Conservation (phyloP, 2,888 invertebrate genomes). For the Drosophila suboccidentalis region DNA sequence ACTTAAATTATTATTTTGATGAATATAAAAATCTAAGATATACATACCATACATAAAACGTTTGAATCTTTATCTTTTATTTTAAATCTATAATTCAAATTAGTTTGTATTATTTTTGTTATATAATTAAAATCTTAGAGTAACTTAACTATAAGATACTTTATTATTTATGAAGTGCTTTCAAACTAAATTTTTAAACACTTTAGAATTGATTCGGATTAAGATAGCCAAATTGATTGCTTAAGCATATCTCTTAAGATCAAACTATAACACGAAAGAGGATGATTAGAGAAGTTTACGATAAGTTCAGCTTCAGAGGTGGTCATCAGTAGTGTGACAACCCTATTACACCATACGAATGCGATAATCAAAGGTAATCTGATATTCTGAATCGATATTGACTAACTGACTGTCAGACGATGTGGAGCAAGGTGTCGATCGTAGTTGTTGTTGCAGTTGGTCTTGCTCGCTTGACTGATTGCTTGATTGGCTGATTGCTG, state of each 20-base stretch:
- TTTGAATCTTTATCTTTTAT: too few relatives aligned
- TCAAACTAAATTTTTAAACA: not conserved
- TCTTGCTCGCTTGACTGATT: slow-evolving; percentile 30
- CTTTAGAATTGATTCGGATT: not conserved
- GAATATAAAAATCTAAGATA: too few relatives aligned
- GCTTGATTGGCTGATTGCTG: slow-evolving; percentile 6
- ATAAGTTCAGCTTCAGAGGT: not conserved
- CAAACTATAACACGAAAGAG: not conserved
- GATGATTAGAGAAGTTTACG: not conserved
- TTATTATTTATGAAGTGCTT: not conserved
- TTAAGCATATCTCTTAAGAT: not conserved
- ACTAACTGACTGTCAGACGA: slow-evolving; percentile 15
- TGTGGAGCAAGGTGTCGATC: slow-evolving; percentile 35
- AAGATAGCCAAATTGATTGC: not conserved
- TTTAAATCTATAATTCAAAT: too few relatives aligned
- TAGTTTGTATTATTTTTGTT: too few relatives aligned
- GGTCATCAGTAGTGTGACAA: slow-evolving; percentile 26
- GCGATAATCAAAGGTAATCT: slow-evolving; percentile 54
- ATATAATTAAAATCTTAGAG: too few relatives aligned
- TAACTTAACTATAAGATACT: too few relatives aligned
- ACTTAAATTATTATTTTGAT: too few relatives aligned
- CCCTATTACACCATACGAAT: slow-evolving; percentile 24
- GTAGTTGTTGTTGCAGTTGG: slow-evolving; percentile 4
- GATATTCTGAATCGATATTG: slow-evolving; percentile 50
- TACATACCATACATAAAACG: too few relatives aligned